Base-by-base conservation (phyloP, 2,113 vertebrate species). In the Muscicapa adusta region DNA sequence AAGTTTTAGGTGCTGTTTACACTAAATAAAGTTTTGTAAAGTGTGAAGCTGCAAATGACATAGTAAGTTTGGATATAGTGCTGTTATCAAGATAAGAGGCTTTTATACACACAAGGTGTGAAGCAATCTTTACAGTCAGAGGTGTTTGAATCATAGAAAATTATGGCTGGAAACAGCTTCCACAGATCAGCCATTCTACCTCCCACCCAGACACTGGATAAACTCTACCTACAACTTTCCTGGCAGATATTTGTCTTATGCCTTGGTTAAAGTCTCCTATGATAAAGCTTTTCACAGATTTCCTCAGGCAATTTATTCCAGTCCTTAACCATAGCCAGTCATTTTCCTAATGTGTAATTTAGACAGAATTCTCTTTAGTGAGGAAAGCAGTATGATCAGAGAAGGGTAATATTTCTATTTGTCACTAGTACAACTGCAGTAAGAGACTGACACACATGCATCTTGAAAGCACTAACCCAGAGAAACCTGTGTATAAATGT, bases 81-180 rank as follows among this genome's bases (percentile, higher is more conserved):
- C 23, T 74, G 50, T 48, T 85, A 85, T 73, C 74, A 94, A 75
- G 90, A 95, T 88, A 62, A 48, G 67, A 84, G 34, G 47, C 29
- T 88, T 23, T 79, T 88, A 36, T 14, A 18, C 47, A 66, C 29
- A 57, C 18, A n/a, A 0, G 0, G 13, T 82, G 31, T 89, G 91
- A 85, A 89, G 85, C 87, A 95, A 82, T 91, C 74, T 54, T 76
- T 81, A 58, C 42, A 79, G 58, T 67, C 73, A 87, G 48, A 71
- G 61, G 26, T 67, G 34, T 62, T 57, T 96, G 93, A 96, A 88
- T 91, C 94, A 95, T 36, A 58, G 78, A 78, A 88, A 68, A 95
- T 95, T 85, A 94, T 50, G 75, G 14, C 78, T 88, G 75, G 54
- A 83, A 83, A 91, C 34, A 62, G 8, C 54, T 95, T 83, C 75